These are phyloP conservation scores for Hemibagrus wyckioides DNA, from an alignment of 2,113 vertebrate genomes.

Conservation along the genomic window DNA sequence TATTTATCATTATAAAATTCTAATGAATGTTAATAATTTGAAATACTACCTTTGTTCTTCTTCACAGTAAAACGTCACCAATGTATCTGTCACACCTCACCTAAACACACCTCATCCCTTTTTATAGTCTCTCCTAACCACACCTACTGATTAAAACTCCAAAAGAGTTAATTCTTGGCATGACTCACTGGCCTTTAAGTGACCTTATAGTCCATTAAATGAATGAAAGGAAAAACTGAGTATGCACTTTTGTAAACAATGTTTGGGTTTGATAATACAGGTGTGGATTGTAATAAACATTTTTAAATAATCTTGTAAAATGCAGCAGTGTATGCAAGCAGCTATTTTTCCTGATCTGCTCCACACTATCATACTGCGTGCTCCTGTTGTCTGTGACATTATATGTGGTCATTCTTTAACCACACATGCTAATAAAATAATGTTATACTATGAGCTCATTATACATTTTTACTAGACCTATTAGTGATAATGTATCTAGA, in stretches of 20 bases:
- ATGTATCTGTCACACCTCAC: slow-evolving; percentile 13
- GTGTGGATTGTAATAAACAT: neutral
- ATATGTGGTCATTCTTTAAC: neutral
- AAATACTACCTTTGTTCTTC: slow-evolving; percentile 50
- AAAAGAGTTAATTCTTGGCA: slow-evolving; percentile 61
- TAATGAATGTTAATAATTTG: neutral
- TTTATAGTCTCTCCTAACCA: slow-evolving; percentile 61
- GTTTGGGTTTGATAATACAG: slow-evolving; percentile 13
- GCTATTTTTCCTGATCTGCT: neutral
- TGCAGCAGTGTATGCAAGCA: neutral
- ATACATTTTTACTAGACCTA: neutral
- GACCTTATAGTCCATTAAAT: slow-evolving; percentile 63
- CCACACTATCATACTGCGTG: neutral
- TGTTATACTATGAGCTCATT: neutral
- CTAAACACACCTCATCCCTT: slow-evolving; percentile 48
- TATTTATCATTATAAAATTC: slow-evolving; percentile 11
- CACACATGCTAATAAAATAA: neutral
- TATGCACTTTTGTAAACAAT: slow-evolving; percentile 48
- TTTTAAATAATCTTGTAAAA: neutral
- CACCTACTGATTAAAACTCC: slow-evolving; percentile 58
- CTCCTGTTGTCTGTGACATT: neutral
- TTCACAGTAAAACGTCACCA: slow-evolving; percentile 32
- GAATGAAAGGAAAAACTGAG: slow-evolving; percentile 58
- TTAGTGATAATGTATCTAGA: neutral
- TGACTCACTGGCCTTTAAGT: slow-evolving; percentile 55